Conservation (phyloP, 2,888 invertebrate genomes). For the Suillia variegata region DNA sequence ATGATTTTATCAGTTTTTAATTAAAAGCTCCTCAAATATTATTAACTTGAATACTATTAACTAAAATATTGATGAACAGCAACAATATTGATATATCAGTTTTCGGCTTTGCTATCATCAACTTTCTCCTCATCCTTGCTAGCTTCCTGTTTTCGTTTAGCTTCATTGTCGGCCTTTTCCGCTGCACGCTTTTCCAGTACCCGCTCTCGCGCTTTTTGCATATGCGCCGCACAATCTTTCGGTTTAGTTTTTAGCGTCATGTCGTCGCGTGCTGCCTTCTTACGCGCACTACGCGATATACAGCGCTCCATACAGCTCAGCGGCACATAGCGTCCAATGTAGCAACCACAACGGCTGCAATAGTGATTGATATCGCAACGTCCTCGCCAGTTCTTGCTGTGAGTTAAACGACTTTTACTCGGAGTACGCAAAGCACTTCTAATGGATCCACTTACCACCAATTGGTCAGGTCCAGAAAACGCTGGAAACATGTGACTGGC, state of each 20-base stretch:
- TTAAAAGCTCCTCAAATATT: too few species aligned
- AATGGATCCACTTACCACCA: constrained; percentile 36
- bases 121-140: background rate
- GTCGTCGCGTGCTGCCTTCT: constrained; percentile 42
- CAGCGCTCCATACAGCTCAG: constrained; percentile 43
- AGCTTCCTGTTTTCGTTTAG: background rate
- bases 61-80: too few species aligned
- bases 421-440: too few species aligned
- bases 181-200: constrained; percentile 26
- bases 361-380: constrained; percentile 56
- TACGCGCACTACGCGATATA: constrained; percentile 41
- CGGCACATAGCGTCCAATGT: constrained; percentile 48
- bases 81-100: too few species aligned
- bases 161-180: background rate
- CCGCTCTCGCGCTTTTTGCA: constrained; percentile 41
- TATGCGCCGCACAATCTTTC: constrained; percentile 45
- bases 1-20: too few species aligned
- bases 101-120: too few species aligned
- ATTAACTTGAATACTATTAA: too few species aligned
- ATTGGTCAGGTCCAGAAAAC: constrained; percentile 39
- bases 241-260: constrained; percentile 45
- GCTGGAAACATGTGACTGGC: constrained; percentile 48
- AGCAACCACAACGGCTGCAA: constrained; percentile 55
- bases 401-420: too few species aligned
- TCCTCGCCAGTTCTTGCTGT: constrained; percentile 46